Evolutionary conservation across 2,888 invertebrate species (phyloP), one percentile per base, ranked within the genome.

Genomic region (Melanophora roralis): DNA sequence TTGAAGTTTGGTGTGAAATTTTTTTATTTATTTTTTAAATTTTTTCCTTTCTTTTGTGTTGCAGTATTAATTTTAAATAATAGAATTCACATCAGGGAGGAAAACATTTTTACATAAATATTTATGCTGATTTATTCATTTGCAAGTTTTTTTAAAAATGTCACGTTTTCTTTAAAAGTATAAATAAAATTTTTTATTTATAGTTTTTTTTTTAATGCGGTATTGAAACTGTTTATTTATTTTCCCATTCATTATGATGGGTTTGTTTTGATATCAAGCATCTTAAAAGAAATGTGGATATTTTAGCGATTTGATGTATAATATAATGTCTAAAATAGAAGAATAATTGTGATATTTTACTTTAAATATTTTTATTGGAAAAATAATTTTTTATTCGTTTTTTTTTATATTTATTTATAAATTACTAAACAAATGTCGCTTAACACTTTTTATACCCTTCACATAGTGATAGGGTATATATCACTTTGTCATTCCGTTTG

Each of bases 41-140:
- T 7, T 8, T 67, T 16, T 51, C 27, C 27, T 19, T n/a, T 65
- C 27, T 21, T 21, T 23, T 4, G 1, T 57, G 21, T 34, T 14
- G 12, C n/a, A 47, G 36, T 34, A n/a, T 45, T 36, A 16, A 57
- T 36, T 36, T 38, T 11, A n/a, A n/a, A n/a, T n/a, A n/a, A n/a
- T 57, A 47, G 38, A 68, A 68, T 68, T 43, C 57, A 45, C 7
- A 6, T 19, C 36, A 55, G 27, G 27, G 27, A 3, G 64, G n/a
- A 60, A 32, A 53, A 43, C 55, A 12, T 45, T 62, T 27, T 68
- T 40, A 27, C 27, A 34, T 51, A 73, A 64, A 64, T 73, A 62
- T 73, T 68, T 68, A 68, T 69, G 64, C 32, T 64, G 60, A 77
- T 77, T 77, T 77, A 71, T 77, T 77, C 76, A 71, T 77, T 59